Evolutionary conservation across 2,888 invertebrate species (phyloP).

Genomic region (Eurytoma adleriae): DNA sequence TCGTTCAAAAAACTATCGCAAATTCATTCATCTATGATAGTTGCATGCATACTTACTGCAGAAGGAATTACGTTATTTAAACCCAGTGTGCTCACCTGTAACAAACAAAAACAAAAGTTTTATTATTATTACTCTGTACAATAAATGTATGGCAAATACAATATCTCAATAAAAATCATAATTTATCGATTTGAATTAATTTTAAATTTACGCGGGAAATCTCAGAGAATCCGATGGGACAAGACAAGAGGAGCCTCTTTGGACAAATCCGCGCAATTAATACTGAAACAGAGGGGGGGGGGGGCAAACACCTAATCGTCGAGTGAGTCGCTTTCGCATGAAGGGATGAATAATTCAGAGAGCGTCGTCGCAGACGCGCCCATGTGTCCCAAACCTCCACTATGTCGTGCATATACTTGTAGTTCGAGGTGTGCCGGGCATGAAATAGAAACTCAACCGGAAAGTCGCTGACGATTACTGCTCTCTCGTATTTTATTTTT

Average conservation of each 20-base stretch:
- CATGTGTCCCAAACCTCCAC: slow-evolving; percentile 63
- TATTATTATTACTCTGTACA: too few species aligned
- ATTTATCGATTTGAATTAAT: too few species aligned
- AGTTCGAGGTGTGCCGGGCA: slow-evolving; percentile 68
- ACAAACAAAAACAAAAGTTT: slow-evolving; percentile 20
- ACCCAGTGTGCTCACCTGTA: slow-evolving; percentile 43
- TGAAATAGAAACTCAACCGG: slow-evolving; percentile 64
- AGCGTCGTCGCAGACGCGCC: slow-evolving; percentile 70
- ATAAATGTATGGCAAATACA: too few species aligned
- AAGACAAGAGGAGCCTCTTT: too few species aligned
- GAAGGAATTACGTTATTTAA: slow-evolving; percentile 5
- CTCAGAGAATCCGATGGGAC: too few species aligned
- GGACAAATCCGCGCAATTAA: too few species aligned
- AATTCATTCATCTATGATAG: background rate
- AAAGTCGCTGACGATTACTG: too few species aligned
- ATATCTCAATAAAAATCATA: too few species aligned
- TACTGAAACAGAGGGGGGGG: background rate
- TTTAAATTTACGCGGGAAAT: too few species aligned
- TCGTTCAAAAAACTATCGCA: too few species aligned
- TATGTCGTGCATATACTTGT: background rate
- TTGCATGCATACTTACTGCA: slow-evolving; percentile 23
- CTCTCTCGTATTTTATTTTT: background rate
- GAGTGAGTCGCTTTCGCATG: slow-evolving; percentile 26
- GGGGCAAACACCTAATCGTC: too few species aligned
- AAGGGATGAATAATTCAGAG: slow-evolving; percentile 72